Base-by-base conservation (phyloP, 92 coral and sea anemone genomes). In the Pocillopora grandis region DNA sequence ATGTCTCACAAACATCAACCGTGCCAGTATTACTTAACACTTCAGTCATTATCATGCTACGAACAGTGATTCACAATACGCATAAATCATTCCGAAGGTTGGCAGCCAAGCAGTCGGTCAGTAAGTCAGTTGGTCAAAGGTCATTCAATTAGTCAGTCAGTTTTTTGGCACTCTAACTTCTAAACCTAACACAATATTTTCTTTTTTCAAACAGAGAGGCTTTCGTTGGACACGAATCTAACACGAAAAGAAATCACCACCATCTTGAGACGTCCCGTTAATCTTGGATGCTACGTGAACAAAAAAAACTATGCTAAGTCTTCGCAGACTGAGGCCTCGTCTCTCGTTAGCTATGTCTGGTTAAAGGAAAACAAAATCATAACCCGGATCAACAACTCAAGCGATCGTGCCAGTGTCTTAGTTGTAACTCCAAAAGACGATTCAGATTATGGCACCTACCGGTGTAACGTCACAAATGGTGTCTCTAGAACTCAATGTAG, bases 241-340 rank as follows among this genome's bases (percentile, higher is more conserved):
- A 83, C 86, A 10, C 80, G 86, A 52, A 12, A 0, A 62, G 64
- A 73, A 65, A 74, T 83, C 62, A 74, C 80, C 9, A 83, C 86
- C 8, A 3, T 62, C 62, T 49, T 83, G 6, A 55, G 71, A 10
- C 63, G 56, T 52, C 10, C 73, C 9, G 86, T 75, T 56, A 83
- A 83, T 65, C 80, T 83, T 0, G 86, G 80, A 20, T 83, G 86
- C 80, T 83, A 83, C 55, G 86, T 83, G n/a, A 73, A 31, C 35
- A 64, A 71, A 20, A 52, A 17, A n/a, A 72, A 75, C 72, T 37
- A 71, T 14, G 21, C 72, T 1, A 57, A 56, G 14, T 18, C 65
- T 68, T 2, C 19, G 21, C 63, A 18, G 8, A 17, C 52, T 20
- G 23, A 36, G 37, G 57, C 31, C 9, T 14, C 67, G 9, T 31